These are phyloP conservation scores for Icerya purchasi DNA, from an alignment of 2,888 invertebrate genomes.

Conservation along the genomic window DNA sequence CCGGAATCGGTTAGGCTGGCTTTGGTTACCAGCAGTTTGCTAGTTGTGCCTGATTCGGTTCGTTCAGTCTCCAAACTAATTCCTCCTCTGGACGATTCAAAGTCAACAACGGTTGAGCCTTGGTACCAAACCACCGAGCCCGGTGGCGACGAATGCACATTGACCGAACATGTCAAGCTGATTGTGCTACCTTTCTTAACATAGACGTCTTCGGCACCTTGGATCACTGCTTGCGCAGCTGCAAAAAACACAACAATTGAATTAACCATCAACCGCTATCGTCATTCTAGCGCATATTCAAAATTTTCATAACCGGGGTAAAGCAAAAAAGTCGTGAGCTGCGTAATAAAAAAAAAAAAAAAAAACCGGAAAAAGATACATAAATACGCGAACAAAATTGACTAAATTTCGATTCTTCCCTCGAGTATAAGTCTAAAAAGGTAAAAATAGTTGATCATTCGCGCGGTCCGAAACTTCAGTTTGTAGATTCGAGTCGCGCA, in stretches of 20 bases:
- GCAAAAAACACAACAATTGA: constrained; percentile 30
- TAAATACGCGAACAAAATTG: too few species aligned
- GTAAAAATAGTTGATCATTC: too few species aligned
- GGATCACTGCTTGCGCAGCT: constrained; percentile 72
- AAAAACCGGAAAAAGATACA: too few species aligned
- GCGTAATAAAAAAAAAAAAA: too few species aligned
- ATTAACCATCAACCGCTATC: too few species aligned
- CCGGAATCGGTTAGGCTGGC: constrained; percentile 67
- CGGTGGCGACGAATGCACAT: constrained; percentile 59
- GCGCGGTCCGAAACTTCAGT: too few species aligned
- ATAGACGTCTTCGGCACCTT: constrained; percentile 66
- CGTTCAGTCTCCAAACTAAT: constrained; percentile 73
- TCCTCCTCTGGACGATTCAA: constrained; percentile 49
- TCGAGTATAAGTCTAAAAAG: too few species aligned
- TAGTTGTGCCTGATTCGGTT: constrained; percentile 58
- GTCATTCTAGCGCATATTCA: too few species aligned
- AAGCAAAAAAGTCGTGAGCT: too few species aligned
- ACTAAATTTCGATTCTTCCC: too few species aligned
- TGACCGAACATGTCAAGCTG: constrained; percentile 68
- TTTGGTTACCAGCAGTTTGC: constrained; percentile 59
- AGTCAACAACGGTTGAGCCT: constrained; percentile 59
- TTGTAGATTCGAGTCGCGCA: too few species aligned
- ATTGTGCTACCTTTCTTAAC: constrained; percentile 80
- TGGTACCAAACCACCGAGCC: constrained; percentile 70
- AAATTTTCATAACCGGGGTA: too few species aligned